Conservation (phyloP, 2,797 vertebrate species). For the Ctenopoma multispine region DNA sequence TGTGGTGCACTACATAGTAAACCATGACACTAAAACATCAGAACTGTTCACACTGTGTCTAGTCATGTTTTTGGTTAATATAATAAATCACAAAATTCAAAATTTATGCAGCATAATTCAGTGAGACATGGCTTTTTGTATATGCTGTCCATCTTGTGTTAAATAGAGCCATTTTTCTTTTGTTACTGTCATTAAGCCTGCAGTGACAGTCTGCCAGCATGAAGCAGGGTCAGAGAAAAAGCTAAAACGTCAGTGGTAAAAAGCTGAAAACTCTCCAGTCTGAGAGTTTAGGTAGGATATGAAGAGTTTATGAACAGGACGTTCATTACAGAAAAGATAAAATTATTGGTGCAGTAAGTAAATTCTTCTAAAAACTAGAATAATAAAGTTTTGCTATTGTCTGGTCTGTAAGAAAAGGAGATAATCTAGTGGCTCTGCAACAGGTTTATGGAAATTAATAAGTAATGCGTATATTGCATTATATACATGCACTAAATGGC, state of each 20-base stretch:
- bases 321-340: too few species aligned
- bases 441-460: too few species aligned
- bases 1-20: background rate
- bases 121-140: background rate
- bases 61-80: background rate
- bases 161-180: slow-evolving; percentile 4
- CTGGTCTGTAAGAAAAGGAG: too few species aligned
- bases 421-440: too few species aligned
- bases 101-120: background rate
- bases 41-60: background rate
- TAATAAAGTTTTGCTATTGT: too few species aligned
- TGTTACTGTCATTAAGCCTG: slow-evolving; percentile 7
- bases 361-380: too few species aligned
- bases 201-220: slow-evolving; percentile 16
- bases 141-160: background rate
- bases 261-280: background rate
- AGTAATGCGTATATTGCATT: background rate
- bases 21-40: too few species aligned
- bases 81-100: background rate
- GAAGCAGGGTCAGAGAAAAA: background rate
- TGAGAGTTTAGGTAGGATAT: too few species aligned
- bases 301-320: too few species aligned
- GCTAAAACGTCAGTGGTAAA: background rate
- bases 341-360: too few species aligned
- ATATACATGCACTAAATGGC: background rate